Base-by-base conservation (phyloP, 2,888 invertebrate genomes). In the Protula sp. region DNA sequence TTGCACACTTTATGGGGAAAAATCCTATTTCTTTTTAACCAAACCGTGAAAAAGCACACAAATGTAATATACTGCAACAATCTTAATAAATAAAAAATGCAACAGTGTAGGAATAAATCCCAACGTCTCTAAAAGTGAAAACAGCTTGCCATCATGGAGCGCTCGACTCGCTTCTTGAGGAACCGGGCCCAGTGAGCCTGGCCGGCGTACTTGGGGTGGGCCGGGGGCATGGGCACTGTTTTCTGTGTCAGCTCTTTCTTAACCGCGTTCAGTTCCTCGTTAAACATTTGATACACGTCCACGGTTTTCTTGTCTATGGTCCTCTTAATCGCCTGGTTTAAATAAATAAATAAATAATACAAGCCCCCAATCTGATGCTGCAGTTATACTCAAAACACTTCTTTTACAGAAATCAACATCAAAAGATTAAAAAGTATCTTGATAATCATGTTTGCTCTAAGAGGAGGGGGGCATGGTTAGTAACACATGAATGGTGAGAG, bases 141-240 rank as follows among this genome's bases (percentile, higher is more conserved):
- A n/a, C n/a, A n/a, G 38, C 59, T 26, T 64, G 80, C 79, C 74
- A 73, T 72, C 78, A 80, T 81, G 54, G 74, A 72, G 54, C 75
- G 68, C 61, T 81, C 80, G 29, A 82, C 76, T 38, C 82, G 68
- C 61, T 87, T 86, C 72, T 87, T 86, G 73, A 90, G 87, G 79
- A 88, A 85, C 60, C 84, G 83, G 30, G 89, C 84, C 72, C 87
- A 85, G 57, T 87, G 83, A 0, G 89, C 89, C 57, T 87, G 84
- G 0, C 92, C 91, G 0, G 89, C 85, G 74, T 85, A 88, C 53
- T 86, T 86, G 0, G 91, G 90, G 70, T 89, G 82, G 67, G 86
- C 85, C 0, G 87, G 85, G 0, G 89, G 71, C 31, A 75, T 67
- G 2, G 70, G 69, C 27, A 71, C 68, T 1, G 73, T 66, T 60